Base-by-base conservation (phyloP, 2,113 vertebrate genomes). In the Lycocorax pyrrhopterus region DNA sequence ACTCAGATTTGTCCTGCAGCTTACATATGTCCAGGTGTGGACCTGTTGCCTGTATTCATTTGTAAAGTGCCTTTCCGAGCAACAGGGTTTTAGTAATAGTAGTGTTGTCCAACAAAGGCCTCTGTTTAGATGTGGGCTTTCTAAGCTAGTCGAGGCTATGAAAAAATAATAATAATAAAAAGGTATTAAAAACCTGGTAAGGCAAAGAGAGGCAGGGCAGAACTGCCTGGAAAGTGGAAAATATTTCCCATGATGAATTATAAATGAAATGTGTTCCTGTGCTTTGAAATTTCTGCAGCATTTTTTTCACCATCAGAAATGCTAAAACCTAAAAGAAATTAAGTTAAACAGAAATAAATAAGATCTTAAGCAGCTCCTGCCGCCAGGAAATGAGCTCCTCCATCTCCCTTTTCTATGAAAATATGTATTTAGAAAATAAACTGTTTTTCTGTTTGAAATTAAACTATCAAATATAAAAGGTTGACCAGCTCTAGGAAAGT, bases 341-440 rank as follows among this genome's bases (percentile, higher is more conserved):
- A 81, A 90, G 35, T 75, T 81, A 60, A 93, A 90, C 68, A 94
- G 68, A 95, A 96, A 96, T 91, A 95, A 94, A 95, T 95, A 97
- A 94, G 94, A 94, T 89, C 94, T 96, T 94, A 95, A 91, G 91
- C 89, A 78, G 74, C 84, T 89, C 68, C 94, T 95, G 56, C 86
- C 80, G 87, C 16, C 94, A 95, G 96, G 95, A 96, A 97, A 97
- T 94, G 35, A 96, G 39, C 43, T 94, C n/a, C 67, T 93, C 71
- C 93, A 58, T 95, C 94, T 96, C 93, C 10, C 46, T 96, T 96
- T 93, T 96, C 86, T 93, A 72, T 94, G 93, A 96, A 96, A 93
- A 94, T 76, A 71, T 93, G 58, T 92, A 85, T 96, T 94, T 90
- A 95, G 90, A 94, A 96, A 97, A 96, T 93, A 96, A 94, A 90